These are phyloP conservation scores for Chironomus tepperi DNA, from an alignment of 1,140 invertebrate genomes.

Conservation along the genomic window DNA sequence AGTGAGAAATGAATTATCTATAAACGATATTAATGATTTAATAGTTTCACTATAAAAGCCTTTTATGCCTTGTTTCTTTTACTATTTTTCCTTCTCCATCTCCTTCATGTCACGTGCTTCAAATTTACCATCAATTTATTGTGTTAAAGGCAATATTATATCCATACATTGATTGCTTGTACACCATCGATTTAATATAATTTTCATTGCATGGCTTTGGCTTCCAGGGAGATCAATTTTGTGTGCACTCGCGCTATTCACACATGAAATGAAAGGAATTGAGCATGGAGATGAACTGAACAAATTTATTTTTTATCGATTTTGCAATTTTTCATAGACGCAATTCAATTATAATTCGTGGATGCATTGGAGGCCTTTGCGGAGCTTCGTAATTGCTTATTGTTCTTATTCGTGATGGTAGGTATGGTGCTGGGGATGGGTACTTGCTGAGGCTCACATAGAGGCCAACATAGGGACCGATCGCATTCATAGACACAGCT, in stretches of 20 bases:
- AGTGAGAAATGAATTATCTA: conserved; percentile 18
- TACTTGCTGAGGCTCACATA: no score
- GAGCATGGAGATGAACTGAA: no score
- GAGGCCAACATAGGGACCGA: no score
- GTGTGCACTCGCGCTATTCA: neutral
- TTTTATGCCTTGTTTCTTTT: neutral
- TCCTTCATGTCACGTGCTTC: conserved; percentile 19
- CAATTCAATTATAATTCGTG: no score
- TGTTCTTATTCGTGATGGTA: no score
- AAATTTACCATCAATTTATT: conserved; percentile 18
- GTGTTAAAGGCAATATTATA: neutral
- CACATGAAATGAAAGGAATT: no score
- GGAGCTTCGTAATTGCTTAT: no score
- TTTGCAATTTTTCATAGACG: no score
- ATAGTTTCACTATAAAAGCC: neutral
- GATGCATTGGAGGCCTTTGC: no score
- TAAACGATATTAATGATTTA: conserved; percentile 20
- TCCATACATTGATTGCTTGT: neutral
- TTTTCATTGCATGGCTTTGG: neutral
- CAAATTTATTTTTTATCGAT: no score
- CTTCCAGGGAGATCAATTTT: conserved; percentile 11
- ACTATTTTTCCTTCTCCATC: neutral
- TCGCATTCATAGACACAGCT: no score
- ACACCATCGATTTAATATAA: conserved; percentile 9
- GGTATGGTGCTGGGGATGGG: no score